Percentiles rank a stretch among this genome's conserved stretches.
These are phyloP conservation scores for Campoplex capitator DNA, from an alignment of 2,888 invertebrate species.

Conservation along the genomic window DNA sequence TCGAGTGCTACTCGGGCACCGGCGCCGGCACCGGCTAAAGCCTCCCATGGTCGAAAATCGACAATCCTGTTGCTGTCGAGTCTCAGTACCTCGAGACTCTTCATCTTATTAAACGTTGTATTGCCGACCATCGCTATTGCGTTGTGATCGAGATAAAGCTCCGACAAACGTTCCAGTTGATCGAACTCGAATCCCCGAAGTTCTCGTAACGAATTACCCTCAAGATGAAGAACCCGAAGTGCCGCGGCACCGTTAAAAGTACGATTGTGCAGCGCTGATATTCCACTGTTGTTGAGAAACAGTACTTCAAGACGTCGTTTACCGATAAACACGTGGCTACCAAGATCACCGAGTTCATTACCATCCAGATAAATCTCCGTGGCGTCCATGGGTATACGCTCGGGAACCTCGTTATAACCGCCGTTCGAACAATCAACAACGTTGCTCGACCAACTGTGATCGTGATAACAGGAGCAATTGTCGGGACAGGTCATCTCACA, in stretches of 20 bases:
- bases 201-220: constrained; percentile 90
- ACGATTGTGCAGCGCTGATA: constrained; percentile 91
- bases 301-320: constrained; percentile 92
- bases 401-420: constrained; percentile 90
- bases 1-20: constrained; percentile 90
- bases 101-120: constrained; percentile 91
- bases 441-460: constrained; percentile 94
- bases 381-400: constrained; percentile 94
- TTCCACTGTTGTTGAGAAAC: constrained; percentile 92
- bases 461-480: constrained; percentile 94
- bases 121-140: constrained; percentile 90
- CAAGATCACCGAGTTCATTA: constrained; percentile 91
- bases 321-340: constrained; percentile 94
- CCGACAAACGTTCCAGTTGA: constrained; percentile 89
- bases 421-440: constrained; percentile 93
- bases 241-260: constrained; percentile 93
- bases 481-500: constrained; percentile 96
- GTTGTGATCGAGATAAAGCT: constrained; percentile 92
- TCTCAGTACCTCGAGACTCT: constrained; percentile 89
- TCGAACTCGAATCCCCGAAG: constrained; percentile 93
- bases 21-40: constrained; percentile 86
- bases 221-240: constrained; percentile 90
- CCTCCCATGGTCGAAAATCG: constrained; percentile 90
- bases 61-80: constrained; percentile 92
- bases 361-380: constrained; percentile 95